Evolutionary conservation across 2,113 vertebrate genomes (phyloP), one percentile per base, ranked within the genome.

Genomic region (Etheostoma spectabile): DNA sequence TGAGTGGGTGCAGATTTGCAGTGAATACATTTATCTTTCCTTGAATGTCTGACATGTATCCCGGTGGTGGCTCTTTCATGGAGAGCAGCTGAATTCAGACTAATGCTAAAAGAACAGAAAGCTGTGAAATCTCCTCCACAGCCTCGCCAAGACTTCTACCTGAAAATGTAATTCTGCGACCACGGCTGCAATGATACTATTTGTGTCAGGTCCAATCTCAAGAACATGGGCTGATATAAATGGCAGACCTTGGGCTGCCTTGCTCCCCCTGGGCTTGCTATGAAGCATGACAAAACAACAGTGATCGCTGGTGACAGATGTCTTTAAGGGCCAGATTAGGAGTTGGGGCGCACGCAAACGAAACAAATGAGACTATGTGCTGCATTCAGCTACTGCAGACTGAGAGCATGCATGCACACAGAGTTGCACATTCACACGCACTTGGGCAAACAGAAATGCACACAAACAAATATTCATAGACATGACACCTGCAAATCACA

Each of bases 261-360:
- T 46, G 81, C 84, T 84, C 89, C 93, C 92, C 74, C 89, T 89
- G 88, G 92, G 88, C 90, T 91, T 91, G 92, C 91, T 86, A 89
- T 86, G 91, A 86, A 94, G 95, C 94, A 93, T 95, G 95, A 96
- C 95, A 95, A 94, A 95, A 95, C 95, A 95, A 94, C 88, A 86
- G 91, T 95, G 94, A 96, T 95, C 91, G 86, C 91, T 94, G 90
- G 93, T 96, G 95, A 96, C 95, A 95, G 95, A 95, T 93, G 93
- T 95, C 94, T 95, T 95, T 95, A 95, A 95, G 93, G 95, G 93
- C 90, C 87, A 95, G 93, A 95, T 95, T 96, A 96, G 92, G 88
- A 94, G 93, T 87, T 91, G 85, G 63, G 63, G 89, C 89, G 87
- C 93, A 93, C 89, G 90, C 93, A 92, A 93, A 95, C 83, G 85